phyloP scores from a whole-genome alignment of 2,888 invertebrate genomes.

The Tuberolachnus salignus region DNA sequence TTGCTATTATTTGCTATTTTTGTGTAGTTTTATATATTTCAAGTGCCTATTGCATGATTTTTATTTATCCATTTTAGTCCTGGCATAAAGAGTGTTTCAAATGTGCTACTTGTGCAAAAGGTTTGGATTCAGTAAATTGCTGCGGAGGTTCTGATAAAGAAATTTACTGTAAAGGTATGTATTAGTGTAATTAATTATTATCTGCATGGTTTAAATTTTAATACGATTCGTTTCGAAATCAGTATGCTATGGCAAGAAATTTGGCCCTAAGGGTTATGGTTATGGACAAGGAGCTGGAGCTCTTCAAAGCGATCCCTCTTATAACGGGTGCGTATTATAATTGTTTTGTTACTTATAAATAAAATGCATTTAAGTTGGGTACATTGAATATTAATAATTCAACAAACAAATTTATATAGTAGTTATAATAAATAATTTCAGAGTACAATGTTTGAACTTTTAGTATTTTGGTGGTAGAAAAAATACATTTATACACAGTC shows the following conservation, averaged over 20 bases:
- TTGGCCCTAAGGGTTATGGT: constrained; percentile 96
- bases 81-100: constrained; percentile 95
- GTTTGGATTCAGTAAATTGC: constrained; percentile 88
- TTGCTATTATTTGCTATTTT: background rate
- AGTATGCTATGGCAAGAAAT: constrained; percentile 97
- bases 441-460: background rate
- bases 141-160: constrained; percentile 94
- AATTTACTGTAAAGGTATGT: constrained; percentile 92
- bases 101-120: constrained; percentile 84
- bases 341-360: background rate
- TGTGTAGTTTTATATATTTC: background rate
- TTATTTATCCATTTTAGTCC: constrained; percentile 66
- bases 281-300: constrained; percentile 96
- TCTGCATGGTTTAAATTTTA: constrained; percentile 57
- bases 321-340: constrained; percentile 75
- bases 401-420: too few species aligned
- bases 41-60: constrained; percentile 57
- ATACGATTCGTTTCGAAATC: constrained; percentile 60
- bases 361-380: too few species aligned
- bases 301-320: constrained; percentile 84
- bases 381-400: too few species aligned
- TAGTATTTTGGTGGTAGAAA: constrained; percentile 9
- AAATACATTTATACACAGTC: background rate
- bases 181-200: constrained; percentile 62
- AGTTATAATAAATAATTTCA: too few species aligned